Percentiles rank a stretch among this genome's conserved stretches.
phyloP scores from a whole-genome alignment of 2,113 vertebrate species.

The Erpornis zantholeuca region DNA sequence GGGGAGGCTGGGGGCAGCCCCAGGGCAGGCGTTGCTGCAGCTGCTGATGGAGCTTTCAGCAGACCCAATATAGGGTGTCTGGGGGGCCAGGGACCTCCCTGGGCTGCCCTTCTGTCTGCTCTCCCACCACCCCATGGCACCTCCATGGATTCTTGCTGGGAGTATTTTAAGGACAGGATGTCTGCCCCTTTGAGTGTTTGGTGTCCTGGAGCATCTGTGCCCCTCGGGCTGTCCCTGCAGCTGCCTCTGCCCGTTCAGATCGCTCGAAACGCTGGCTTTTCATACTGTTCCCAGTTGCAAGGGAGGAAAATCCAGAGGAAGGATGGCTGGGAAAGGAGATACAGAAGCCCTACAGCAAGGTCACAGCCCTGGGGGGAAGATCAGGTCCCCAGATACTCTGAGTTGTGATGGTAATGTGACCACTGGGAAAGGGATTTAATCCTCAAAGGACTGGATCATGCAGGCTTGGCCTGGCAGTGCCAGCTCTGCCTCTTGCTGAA shows the following conservation, averaged over 20 bases:
- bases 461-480: background rate
- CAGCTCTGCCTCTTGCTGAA: background rate
- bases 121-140: background rate
- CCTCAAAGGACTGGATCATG: rapidly evolving
- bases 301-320: background rate
- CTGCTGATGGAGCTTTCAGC: background rate
- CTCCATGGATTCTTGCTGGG: background rate
- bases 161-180: conserved; percentile 35
- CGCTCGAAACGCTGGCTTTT: background rate
- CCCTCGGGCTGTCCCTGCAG: background rate
- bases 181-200: background rate
- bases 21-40: background rate
- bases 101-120: background rate
- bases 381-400: background rate
- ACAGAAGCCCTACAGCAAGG: background rate
- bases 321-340: background rate
- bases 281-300: background rate
- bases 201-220: background rate
- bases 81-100: background rate
- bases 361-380: background rate
- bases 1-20: background rate
- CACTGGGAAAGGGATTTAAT: background rate
- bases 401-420: background rate
- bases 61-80: background rate
- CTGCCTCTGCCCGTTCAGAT: background rate